A percentile compares a stretch with the other conserved stretches of the same genome.
Evolutionary conservation across 2,888 invertebrate species (phyloP).

Genomic region (Odontocolon sp.): DNA sequence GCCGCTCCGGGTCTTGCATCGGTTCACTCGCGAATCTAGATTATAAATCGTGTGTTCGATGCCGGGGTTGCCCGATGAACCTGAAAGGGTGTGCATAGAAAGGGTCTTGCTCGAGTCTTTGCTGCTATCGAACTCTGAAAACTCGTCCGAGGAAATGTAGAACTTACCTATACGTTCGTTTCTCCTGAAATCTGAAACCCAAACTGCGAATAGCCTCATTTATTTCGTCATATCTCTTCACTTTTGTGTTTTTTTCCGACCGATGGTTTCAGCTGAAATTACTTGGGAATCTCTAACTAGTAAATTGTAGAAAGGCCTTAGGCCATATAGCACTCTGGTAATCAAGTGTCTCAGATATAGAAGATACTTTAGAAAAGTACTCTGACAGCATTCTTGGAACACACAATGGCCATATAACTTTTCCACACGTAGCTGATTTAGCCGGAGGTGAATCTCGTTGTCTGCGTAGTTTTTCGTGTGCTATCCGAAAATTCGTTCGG

Average conservation of each 20-base stretch:
- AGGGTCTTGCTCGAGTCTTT: not conserved
- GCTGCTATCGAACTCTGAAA: not conserved
- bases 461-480: not conserved
- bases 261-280: not conserved
- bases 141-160: constrained; percentile 6
- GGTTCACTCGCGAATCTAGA: constrained; percentile 54
- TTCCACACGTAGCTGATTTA: not conserved
- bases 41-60: constrained; percentile 56
- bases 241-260: not conserved
- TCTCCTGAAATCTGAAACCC: constrained; percentile 5
- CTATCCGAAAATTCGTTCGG: constrained; percentile 49
- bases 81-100: constrained; percentile 29
- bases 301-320: not conserved
- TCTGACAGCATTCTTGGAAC: not conserved
- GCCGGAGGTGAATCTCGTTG: constrained; percentile 35
- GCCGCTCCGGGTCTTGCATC: constrained; percentile 51
- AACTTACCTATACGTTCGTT: constrained; percentile 13
- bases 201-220: not conserved
- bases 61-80: constrained; percentile 52
- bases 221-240: not conserved
- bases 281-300: not conserved
- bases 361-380: not conserved
- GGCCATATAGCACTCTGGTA: no score
- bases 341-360: not conserved
- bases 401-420: constrained; percentile 15